Percentiles rank a stretch among this genome's conserved stretches.
Evolutionary conservation across 2,113 vertebrate genomes (phyloP).

Genomic region (Delphinapterus leucas): DNA sequence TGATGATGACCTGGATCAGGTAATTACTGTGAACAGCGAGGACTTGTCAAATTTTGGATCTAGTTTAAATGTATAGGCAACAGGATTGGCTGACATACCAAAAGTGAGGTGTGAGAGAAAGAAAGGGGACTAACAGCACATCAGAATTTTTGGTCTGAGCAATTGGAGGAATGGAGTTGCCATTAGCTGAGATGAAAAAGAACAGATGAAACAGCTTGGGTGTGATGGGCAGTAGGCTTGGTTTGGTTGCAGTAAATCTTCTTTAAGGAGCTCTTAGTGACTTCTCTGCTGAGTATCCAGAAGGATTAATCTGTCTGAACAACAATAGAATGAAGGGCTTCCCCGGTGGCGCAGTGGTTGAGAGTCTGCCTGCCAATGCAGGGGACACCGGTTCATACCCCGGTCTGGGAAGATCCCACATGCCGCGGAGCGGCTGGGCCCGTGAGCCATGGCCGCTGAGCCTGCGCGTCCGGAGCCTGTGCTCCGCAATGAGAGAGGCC

Average conservation of each 20-base stretch:
- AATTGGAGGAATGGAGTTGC: not conserved
- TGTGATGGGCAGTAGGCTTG: not conserved
- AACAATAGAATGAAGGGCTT: not conserved
- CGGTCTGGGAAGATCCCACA: too few relatives aligned
- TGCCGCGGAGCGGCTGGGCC: too few relatives aligned
- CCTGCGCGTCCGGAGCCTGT: too few relatives aligned
- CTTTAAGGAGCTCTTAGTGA: not conserved
- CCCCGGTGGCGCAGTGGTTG: too few relatives aligned
- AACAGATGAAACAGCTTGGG: not conserved
- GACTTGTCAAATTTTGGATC: not conserved
- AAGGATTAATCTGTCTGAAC: not conserved
- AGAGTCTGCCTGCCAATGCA: too few relatives aligned
- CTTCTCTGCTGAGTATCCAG: not conserved
- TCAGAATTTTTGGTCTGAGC: not conserved
- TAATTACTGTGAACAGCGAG: not conserved
- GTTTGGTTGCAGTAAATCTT: not conserved
- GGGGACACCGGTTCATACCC: too few relatives aligned
- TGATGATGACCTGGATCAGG: not conserved
- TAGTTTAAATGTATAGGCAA: not conserved
- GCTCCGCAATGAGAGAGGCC: too few relatives aligned
- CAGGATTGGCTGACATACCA: not conserved
- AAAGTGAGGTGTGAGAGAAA: not conserved
- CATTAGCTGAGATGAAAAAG: not conserved
- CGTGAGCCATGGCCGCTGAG: too few relatives aligned
- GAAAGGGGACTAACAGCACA: not conserved